phyloP scores from a whole-genome alignment of 2,888 invertebrate genomes.

The Stegana nigrithorax region DNA sequence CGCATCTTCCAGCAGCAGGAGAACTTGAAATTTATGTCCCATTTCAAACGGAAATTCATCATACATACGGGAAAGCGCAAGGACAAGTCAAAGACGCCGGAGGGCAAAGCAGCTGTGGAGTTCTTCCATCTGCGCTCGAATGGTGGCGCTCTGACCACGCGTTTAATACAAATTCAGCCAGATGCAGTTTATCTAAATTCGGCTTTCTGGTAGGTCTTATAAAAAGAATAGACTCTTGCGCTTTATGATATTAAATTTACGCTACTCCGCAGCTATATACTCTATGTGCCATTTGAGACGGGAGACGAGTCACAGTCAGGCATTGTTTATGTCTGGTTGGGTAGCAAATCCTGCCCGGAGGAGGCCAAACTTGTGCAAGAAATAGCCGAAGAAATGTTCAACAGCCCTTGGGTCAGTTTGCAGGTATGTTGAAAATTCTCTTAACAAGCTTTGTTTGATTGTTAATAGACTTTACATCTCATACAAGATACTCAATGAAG shows the following conservation, averaged over 20 bases:
- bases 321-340: slow-evolving; percentile 97
- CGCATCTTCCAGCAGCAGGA: slow-evolving; percentile 98
- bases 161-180: slow-evolving; percentile 89
- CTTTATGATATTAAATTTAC: not conserved
- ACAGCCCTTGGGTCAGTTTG: slow-evolving; percentile 81
- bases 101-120: slow-evolving; percentile 77
- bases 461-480: not conserved
- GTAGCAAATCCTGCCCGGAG: slow-evolving; percentile 84
- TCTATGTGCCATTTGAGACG: slow-evolving; percentile 92
- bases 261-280: slow-evolving; percentile 79
- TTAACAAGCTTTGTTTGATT: not conserved
- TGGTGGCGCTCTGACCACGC: slow-evolving; percentile 92
- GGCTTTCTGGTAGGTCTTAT: slow-evolving; percentile 84
- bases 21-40: slow-evolving; percentile 97
- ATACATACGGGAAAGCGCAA: slow-evolving; percentile 89
- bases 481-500: slow-evolving; percentile 86
- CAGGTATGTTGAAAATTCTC: slow-evolving; percentile 72
- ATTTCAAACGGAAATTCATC: slow-evolving; percentile 94
- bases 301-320: slow-evolving; percentile 82
- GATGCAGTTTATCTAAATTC: slow-evolving; percentile 90
- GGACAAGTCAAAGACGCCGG: slow-evolving; percentile 65
- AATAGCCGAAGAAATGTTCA: slow-evolving; percentile 93
- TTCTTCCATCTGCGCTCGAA: slow-evolving; percentile 96
- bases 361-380: slow-evolving; percentile 89
- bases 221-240: not conserved